phyloP scores from a whole-genome alignment of 2,797 vertebrate species.

The Gadopsis marmoratus region DNA sequence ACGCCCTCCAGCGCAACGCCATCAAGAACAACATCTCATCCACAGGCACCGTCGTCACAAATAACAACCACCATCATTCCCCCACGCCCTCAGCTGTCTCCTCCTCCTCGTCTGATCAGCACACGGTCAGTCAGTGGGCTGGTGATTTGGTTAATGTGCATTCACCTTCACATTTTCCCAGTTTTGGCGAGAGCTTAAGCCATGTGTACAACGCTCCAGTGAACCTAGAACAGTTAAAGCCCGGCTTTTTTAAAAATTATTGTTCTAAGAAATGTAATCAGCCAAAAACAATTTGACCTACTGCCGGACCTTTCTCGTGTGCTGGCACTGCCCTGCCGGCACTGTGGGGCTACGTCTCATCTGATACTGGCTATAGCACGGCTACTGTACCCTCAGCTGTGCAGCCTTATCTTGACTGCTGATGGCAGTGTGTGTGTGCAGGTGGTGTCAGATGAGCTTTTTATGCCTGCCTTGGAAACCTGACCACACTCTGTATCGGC shows the following conservation, averaged over 20 bases:
- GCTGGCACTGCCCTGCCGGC: constrained; percentile 2
- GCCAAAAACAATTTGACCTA: constrained; percentile 1
- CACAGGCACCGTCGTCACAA: constrained; percentile 34
- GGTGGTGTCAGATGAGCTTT: constrained; percentile 55
- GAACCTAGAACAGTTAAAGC: background rate
- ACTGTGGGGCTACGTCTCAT: constrained; percentile 33
- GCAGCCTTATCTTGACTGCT: constrained; percentile 46
- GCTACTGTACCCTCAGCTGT: constrained; percentile 55
- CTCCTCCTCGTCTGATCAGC: constrained; percentile 64
- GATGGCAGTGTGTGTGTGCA: constrained; percentile 24
- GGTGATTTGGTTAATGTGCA: background rate
- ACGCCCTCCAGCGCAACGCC: constrained; percentile 57
- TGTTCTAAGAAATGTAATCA: constrained; percentile 16
- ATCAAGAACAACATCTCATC: constrained; percentile 47
- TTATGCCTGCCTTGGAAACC: constrained; percentile 44
- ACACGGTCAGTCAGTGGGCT: constrained; percentile 66
- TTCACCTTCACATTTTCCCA: constrained; percentile 9
- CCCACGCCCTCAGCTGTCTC: constrained; percentile 65
- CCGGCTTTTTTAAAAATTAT: constrained; percentile 15
- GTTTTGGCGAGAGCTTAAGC: background rate
- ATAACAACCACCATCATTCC: constrained; percentile 65
- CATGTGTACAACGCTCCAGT: background rate
- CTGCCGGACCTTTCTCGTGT: constrained; percentile 2
- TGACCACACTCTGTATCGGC: constrained; percentile 32
- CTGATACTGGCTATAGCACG: constrained; percentile 44